Evolutionary conservation across 2,888 invertebrate species (phyloP).

Genomic region (Tineola bisselliella): DNA sequence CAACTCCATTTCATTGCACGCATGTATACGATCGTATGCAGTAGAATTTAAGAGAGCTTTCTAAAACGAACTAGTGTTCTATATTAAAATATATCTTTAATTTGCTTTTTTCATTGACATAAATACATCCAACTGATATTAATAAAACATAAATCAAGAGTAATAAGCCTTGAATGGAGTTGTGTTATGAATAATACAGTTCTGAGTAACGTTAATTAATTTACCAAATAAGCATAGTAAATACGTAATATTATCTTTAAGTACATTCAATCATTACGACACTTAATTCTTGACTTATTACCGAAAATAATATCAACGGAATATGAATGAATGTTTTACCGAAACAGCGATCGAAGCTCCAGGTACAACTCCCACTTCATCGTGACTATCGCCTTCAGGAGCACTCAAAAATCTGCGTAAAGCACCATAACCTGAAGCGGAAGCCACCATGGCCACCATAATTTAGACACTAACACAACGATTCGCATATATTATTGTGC

Average conservation of each 20-base stretch:
- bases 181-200: background rate
- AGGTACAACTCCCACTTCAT: slow-evolving; percentile 35
- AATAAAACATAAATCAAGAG: background rate
- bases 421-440: slow-evolving; percentile 62
- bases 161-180: background rate
- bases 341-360: slow-evolving; percentile 58
- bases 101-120: too few species aligned
- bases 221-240: background rate
- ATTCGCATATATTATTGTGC: background rate
- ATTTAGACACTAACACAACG: slow-evolving; percentile 19
- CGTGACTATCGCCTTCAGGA: slow-evolving; percentile 44
- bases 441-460: slow-evolving; percentile 64
- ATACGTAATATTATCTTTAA: too few species aligned
- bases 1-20: background rate
- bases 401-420: slow-evolving; percentile 61
- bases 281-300: too few species aligned
- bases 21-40: background rate
- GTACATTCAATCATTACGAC: too few species aligned
- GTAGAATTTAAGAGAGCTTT: background rate
- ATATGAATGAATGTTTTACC: slow-evolving; percentile 32
- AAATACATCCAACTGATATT: too few species aligned
- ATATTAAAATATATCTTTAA: too few species aligned
- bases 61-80: background rate
- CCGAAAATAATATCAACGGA: too few species aligned
- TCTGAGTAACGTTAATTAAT: background rate